Conservation (phyloP, 2,888 invertebrate species). For the Altica lythri region DNA sequence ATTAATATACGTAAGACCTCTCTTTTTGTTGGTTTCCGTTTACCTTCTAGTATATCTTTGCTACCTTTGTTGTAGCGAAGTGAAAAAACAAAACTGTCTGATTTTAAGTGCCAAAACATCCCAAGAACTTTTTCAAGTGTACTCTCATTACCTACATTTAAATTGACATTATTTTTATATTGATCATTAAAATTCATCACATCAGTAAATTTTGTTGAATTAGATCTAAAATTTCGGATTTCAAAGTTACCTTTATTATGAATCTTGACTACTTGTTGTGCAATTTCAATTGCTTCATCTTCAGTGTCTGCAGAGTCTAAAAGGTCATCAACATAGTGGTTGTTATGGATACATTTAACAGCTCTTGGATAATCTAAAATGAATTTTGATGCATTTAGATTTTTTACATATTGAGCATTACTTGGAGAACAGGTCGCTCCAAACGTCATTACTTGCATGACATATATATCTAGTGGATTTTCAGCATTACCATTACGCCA, state of each 20-base stretch:
- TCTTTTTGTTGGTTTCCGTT: slow-evolving; percentile 29
- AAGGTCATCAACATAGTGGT: slow-evolving; percentile 38
- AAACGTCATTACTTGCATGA: slow-evolving; percentile 36
- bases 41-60: slow-evolving; percentile 18
- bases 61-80: slow-evolving; percentile 20
- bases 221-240: slow-evolving; percentile 41
- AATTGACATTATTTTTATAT: neutral
- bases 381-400: slow-evolving; percentile 31
- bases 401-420: slow-evolving; percentile 32
- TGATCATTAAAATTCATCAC: neutral
- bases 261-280: too few species aligned
- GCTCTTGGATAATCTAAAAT: slow-evolving; percentile 24
- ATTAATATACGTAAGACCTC: slow-evolving; percentile 27
- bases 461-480: slow-evolving; percentile 22
- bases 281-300: too few species aligned
- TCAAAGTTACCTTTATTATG: slow-evolving; percentile 25
- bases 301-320: too few species aligned
- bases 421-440: slow-evolving; percentile 31
- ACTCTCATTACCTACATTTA: too few species aligned
- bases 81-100: slow-evolving; percentile 11
- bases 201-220: slow-evolving; percentile 23
- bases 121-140: slow-evolving; percentile 24
- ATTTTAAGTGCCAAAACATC: slow-evolving; percentile 23
- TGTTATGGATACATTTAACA: slow-evolving; percentile 21
- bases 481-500: slow-evolving; percentile 38